Base-by-base conservation (phyloP, 2,888 invertebrate genomes). In the Ceraclea dissimilis region DNA sequence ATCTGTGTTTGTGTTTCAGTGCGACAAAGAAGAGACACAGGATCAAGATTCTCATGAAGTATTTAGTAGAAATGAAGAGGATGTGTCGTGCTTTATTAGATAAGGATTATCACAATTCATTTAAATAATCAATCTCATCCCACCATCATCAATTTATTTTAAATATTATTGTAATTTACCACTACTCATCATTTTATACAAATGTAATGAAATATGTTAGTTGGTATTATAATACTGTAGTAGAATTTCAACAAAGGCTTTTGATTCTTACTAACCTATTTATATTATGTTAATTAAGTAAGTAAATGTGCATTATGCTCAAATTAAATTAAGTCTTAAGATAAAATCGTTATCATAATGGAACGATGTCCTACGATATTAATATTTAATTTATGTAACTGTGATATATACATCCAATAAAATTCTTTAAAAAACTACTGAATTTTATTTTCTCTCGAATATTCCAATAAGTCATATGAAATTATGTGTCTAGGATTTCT, bases 381-480 rank as follows among this genome's bases (percentile, higher is more conserved):
- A 39, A 50, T 51, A 55, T 57, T 55, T 20, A 57, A 58, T 56
- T 56, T 55, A 55, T 62, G 51, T 62, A 62, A 62, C 62, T 62
- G 62, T 62, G 62, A 62, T 62, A 62, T 62, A 62, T 60, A 58
- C 51, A 48, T 56, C 54, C 54, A 52, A 22, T 19, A 49, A 49
- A 49, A 39, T 31, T 31, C 39, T 8, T 39, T 13, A 13, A 16
- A 39, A 39, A 39, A 39, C n/a, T n/a, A 13, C 13, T 39, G 4
- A 39, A 39, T 39, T 39, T n/a, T 5, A 8, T 39, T 16, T n/a
- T 39, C 26, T 10, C 26, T 6, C 26, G 10, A 26, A 10, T 26
- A 6, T 26, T 10, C 10, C 26, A 26, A 26, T 26, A 26, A 26
- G 10, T 26, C 10, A n/a, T n/a, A n/a, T n/a, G n/a, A n/a, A n/a